These are phyloP conservation scores for Philopotamus ludificatus DNA, from an alignment of 1,140 invertebrate species.

Conservation along the genomic window DNA sequence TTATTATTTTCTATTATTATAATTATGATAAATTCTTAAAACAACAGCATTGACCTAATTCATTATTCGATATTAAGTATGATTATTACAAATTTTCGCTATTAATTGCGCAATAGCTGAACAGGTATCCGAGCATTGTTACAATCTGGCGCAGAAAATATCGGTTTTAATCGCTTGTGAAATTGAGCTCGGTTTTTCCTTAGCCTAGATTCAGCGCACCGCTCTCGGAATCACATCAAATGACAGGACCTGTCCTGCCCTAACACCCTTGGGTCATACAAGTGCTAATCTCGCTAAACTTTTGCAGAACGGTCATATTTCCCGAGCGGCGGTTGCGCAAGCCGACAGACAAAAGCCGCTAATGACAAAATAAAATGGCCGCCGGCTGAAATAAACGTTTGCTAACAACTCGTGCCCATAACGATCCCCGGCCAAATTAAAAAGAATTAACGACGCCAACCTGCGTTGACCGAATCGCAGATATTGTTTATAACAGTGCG, in stretches of 20 bases:
- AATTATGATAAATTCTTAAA: too few relatives aligned
- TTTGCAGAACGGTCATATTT: neutral
- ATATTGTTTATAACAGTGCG: slow-evolving; percentile 5
- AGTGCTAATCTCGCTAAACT: neutral
- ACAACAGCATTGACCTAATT: neutral
- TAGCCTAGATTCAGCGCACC: slow-evolving; percentile 4
- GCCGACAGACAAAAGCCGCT: slow-evolving; percentile 24
- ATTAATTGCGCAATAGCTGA: too few relatives aligned
- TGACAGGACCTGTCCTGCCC: slow-evolving; percentile 23
- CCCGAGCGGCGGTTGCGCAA: slow-evolving; percentile 4
- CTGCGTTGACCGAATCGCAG: slow-evolving; percentile 8
- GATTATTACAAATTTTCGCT: too few relatives aligned
- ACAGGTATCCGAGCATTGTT: too few relatives aligned
- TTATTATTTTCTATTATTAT: too few relatives aligned
- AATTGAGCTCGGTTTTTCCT: too few relatives aligned
- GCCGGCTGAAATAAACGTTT: slow-evolving; percentile 17
- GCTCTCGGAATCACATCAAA: neutral
- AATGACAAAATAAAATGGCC: slow-evolving; percentile 37
- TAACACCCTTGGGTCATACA: slow-evolving; percentile 26
- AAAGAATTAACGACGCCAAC: neutral
- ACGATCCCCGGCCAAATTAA: slow-evolving; percentile 14
- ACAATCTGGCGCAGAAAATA: too few relatives aligned
- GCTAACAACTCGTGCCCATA: slow-evolving; percentile 14
- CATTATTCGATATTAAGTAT: neutral
- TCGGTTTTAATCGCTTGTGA: neutral